phyloP scores from a whole-genome alignment of 2,113 vertebrate genomes.

The Parotia lawesii region DNA sequence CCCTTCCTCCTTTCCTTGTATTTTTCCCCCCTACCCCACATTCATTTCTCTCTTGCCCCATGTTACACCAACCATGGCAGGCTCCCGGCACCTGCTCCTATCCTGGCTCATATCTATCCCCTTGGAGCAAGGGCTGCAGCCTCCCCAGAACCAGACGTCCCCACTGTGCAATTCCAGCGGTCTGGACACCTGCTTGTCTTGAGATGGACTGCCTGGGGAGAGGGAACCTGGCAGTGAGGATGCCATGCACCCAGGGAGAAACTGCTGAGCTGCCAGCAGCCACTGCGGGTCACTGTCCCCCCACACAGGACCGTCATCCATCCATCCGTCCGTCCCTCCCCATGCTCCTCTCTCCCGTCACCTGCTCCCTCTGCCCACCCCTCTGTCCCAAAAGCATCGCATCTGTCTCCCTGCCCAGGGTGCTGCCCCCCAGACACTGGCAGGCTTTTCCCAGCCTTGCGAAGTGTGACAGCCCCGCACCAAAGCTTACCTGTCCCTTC shows the following conservation, averaged over 20 bases:
- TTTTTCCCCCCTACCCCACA: accelerated
- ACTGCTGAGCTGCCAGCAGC: not conserved
- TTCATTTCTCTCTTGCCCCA: not conserved
- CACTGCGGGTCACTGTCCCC: conserved; percentile 21
- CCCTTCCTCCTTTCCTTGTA: not conserved
- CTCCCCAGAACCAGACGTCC: not conserved
- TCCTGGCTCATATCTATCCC: not conserved
- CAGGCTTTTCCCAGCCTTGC: not conserved
- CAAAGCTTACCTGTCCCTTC: not conserved
- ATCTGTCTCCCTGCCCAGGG: not conserved
- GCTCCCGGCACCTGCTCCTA: not conserved
- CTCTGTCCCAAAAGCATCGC: not conserved
- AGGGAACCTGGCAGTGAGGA: not conserved
- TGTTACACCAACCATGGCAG: accelerated
- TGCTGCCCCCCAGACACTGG: not conserved
- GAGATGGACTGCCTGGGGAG: not conserved
- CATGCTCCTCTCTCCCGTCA: not conserved
- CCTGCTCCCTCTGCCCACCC: not conserved
- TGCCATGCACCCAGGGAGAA: not conserved
- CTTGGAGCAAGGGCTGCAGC: not conserved
- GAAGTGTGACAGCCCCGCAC: not conserved
- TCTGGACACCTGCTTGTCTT: accelerated
- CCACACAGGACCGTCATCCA: accelerated
- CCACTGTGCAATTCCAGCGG: not conserved
- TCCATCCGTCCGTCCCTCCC: not conserved